These are phyloP conservation scores for Timema cristinae DNA, from an alignment of 2,888 invertebrate species.

Conservation along the genomic window DNA sequence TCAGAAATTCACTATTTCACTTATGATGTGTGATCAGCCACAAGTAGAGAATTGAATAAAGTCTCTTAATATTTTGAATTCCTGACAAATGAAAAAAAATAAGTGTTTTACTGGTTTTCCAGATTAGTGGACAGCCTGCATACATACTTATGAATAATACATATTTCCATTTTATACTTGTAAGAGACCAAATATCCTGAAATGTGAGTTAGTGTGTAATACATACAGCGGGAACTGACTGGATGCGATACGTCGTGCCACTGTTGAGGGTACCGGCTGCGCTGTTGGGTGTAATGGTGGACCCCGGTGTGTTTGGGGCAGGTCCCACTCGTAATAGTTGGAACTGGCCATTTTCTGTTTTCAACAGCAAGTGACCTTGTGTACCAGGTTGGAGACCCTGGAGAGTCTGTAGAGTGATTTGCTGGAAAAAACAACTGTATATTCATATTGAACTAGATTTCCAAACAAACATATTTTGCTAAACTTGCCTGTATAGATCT, in stretches of 20 bases:
- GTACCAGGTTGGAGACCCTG: slow-evolving; percentile 83
- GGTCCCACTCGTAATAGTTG: slow-evolving; percentile 88
- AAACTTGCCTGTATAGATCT: too few species aligned
- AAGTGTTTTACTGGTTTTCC: neutral
- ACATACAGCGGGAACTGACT: slow-evolving; percentile 84
- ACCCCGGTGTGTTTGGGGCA: slow-evolving; percentile 55
- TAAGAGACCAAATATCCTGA: too few species aligned
- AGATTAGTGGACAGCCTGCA: too few species aligned
- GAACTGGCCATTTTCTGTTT: slow-evolving; percentile 95
- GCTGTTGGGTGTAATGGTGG: slow-evolving; percentile 46
- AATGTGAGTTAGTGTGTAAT: slow-evolving; percentile 35
- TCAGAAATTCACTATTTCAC: too few species aligned
- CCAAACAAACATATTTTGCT: too few species aligned
- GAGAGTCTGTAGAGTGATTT: slow-evolving; percentile 84
- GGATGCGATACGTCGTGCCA: slow-evolving; percentile 68
- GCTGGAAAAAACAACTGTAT: slow-evolving; percentile 42
- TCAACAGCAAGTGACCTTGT: slow-evolving; percentile 85
- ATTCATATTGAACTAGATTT: too few species aligned
- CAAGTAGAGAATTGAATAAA: too few species aligned
- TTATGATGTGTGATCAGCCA: too few species aligned
- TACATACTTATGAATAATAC: too few species aligned
- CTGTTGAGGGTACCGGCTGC: slow-evolving; percentile 36
- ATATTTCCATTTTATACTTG: too few species aligned
- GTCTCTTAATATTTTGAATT: too few species aligned
- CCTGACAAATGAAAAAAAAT: too few species aligned